Evolutionary conservation across 2,888 invertebrate genomes (phyloP).

Genomic region (Eupithecia dodoneata): DNA sequence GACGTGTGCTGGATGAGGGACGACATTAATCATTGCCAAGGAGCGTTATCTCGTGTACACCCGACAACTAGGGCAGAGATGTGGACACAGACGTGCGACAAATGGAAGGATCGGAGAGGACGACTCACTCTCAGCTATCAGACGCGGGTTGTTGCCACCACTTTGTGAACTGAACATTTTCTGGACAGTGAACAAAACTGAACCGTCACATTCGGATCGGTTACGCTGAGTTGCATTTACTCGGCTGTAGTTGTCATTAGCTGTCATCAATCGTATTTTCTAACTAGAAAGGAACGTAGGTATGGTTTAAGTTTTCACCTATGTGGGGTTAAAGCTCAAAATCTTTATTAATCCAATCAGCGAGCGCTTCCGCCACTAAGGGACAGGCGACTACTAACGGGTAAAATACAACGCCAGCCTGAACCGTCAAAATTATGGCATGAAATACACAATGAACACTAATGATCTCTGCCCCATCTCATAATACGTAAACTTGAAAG

Average conservation of each 20-base stretch:
- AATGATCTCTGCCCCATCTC: neutral
- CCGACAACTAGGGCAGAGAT: slow-evolving; percentile 35
- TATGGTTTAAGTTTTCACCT: neutral
- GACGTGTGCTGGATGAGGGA: slow-evolving; percentile 70
- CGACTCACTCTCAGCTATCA: neutral
- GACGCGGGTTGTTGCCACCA: neutral
- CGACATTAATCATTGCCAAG: slow-evolving; percentile 74
- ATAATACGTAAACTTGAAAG: neutral
- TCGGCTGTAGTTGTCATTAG: neutral
- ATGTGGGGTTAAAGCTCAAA: neutral
- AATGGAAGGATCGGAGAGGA: slow-evolving; percentile 38
- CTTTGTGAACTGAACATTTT: neutral
- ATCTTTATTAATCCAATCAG: neutral
- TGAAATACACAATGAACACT: neutral
- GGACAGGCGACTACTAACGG: no score
- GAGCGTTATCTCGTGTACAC: slow-evolving; percentile 67
- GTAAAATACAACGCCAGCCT: neutral
- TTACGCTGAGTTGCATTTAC: neutral
- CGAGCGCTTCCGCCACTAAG: neutral
- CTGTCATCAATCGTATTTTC: neutral
- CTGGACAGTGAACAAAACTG: neutral
- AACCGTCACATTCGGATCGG: neutral
- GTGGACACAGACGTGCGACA: slow-evolving; percentile 35
- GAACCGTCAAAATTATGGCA: neutral
- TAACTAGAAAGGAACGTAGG: neutral